Evolutionary conservation across 2,113 vertebrate species (phyloP).

Genomic region (Canis aureus): DNA sequence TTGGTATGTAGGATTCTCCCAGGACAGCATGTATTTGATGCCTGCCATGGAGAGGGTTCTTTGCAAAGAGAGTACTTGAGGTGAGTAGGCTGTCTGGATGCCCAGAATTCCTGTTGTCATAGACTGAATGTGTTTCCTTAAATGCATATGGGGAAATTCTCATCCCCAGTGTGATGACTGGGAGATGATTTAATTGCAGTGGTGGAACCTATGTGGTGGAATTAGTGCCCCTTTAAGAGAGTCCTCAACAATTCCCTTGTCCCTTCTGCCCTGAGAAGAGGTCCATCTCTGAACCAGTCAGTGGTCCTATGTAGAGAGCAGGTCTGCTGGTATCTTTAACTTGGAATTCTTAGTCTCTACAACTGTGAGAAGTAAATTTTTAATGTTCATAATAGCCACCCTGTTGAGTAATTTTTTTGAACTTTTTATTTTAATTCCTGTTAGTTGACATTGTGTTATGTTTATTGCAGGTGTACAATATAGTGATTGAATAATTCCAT

Average conservation of each 20-base stretch:
- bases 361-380: neutral
- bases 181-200: neutral
- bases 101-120: neutral
- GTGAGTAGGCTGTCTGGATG: neutral
- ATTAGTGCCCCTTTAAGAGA: neutral
- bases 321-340: neutral
- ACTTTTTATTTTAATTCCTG: neutral
- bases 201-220: neutral
- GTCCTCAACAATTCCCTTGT: neutral
- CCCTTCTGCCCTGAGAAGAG: neutral
- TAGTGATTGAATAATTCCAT: neutral
- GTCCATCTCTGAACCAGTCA: neutral
- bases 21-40: neutral
- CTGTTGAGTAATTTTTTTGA: neutral
- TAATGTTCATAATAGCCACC: neutral
- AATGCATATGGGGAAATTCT: neutral
- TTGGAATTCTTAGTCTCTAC: neutral
- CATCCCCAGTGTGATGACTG: fast-evolving
- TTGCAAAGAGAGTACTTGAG: too few relatives aligned
- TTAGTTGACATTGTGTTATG: neutral
- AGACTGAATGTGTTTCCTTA: neutral
- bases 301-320: neutral
- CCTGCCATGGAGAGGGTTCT: too few relatives aligned
- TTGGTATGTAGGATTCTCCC: neutral
- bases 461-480: neutral